phyloP scores from a whole-genome alignment of 2,113 vertebrate species.

The Grus americana region DNA sequence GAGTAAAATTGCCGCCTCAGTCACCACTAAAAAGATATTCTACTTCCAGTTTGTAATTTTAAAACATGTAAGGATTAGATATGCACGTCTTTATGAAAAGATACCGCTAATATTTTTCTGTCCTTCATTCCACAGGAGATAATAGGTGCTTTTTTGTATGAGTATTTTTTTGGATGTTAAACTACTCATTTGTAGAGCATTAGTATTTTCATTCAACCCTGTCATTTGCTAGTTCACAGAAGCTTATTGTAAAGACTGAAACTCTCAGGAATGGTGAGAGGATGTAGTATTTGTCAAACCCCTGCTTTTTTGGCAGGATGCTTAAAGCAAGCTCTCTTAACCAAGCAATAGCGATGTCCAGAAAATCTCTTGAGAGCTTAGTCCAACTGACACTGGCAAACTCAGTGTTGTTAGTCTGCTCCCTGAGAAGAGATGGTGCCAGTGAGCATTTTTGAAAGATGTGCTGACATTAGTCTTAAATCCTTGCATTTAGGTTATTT shows the following conservation, averaged over 20 bases:
- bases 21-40: not conserved
- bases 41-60: not conserved
- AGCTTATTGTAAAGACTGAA: not conserved
- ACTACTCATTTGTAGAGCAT: not conserved
- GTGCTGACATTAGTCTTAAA: not conserved
- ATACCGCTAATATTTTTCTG: not conserved
- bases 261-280: not conserved
- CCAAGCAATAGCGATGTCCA: not conserved
- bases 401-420: not conserved
- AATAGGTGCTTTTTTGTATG: not conserved
- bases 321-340: not conserved
- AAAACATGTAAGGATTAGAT: not conserved
- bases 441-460: rapidly evolving
- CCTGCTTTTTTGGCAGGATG: not conserved
- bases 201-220: not conserved
- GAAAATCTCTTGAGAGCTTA: not conserved
- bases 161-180: not conserved
- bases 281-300: not conserved
- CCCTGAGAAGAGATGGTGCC: not conserved
- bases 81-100: not conserved
- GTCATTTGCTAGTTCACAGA: not conserved
- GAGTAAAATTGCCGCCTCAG: not conserved
- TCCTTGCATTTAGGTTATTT: not conserved
- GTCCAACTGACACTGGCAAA: not conserved
- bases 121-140: not conserved